Percentiles rank a stretch among this genome's conserved stretches.
Conservation (phyloP, 2,113 vertebrate genomes). For the Tricholaema leucomelas region DNA sequence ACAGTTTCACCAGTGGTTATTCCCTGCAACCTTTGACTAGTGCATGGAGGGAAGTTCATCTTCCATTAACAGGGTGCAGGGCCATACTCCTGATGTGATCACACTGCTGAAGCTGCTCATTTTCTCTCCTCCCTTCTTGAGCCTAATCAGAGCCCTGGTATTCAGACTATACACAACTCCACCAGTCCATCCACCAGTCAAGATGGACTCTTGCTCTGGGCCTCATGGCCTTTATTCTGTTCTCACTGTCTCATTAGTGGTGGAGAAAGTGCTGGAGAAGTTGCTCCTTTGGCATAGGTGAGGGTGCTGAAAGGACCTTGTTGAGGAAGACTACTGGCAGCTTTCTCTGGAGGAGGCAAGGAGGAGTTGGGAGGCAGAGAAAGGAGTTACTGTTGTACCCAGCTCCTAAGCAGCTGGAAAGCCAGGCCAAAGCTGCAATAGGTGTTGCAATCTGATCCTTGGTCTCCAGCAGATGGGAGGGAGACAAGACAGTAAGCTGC, state of each 20-base stretch:
- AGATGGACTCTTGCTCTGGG: background rate
- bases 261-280: background rate
- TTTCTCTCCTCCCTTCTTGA: background rate
- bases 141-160: background rate
- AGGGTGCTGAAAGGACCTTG: background rate
- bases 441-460: background rate
- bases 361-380: background rate
- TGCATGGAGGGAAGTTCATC: background rate
- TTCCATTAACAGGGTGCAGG: background rate
- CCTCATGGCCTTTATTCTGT: background rate
- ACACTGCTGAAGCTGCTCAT: background rate
- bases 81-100: background rate
- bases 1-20: fast-evolving
- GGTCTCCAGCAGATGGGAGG: background rate
- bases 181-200: background rate
- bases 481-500: background rate
- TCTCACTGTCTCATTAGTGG: background rate
- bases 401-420: background rate
- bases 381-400: background rate
- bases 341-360: background rate
- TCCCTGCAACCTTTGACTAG: background rate
- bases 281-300: background rate
- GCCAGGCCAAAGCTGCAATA: background rate
- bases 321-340: background rate
- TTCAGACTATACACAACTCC: background rate